Conservation (phyloP, 1,140 invertebrate species). For the Tachypleus tridentatus region DNA sequence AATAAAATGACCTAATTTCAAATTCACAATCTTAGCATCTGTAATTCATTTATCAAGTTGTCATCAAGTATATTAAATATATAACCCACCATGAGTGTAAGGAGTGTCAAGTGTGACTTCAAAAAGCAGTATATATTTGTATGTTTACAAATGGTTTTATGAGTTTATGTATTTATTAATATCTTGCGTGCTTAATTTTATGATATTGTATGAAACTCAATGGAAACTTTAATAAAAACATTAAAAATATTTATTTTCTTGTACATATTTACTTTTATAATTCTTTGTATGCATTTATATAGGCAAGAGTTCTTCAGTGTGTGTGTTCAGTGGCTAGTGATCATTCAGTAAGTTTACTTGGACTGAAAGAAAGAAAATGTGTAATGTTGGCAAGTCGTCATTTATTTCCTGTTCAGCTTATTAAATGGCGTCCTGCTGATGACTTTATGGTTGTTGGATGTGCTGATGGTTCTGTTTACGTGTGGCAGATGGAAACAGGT, state of each 20-base stretch:
- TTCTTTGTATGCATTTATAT: conserved; percentile 6
- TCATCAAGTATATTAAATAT: too few species aligned
- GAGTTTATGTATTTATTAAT: too few species aligned
- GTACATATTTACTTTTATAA: conserved; percentile 11
- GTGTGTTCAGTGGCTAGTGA: conserved; percentile 95
- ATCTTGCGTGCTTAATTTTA: too few species aligned
- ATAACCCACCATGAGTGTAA: too few species aligned
- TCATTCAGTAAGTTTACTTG: conserved; percentile 89
- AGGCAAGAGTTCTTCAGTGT: conserved; percentile 85
- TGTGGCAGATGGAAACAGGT: conserved; percentile 99
- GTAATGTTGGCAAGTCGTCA: conserved; percentile 90
- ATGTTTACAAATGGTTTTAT: too few species aligned
- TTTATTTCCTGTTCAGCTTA: conserved; percentile 86
- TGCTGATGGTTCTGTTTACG: conserved; percentile 92
- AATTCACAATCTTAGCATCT: too few species aligned
- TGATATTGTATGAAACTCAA: too few species aligned
- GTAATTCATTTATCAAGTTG: too few species aligned
- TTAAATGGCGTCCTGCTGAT: conserved; percentile 94
- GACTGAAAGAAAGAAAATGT: conserved; percentile 86
- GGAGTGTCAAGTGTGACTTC: too few species aligned
- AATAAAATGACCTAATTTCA: too few species aligned
- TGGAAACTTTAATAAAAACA: too few species aligned
- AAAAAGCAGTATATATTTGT: too few species aligned
- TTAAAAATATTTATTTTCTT: conserved; percentile 19
- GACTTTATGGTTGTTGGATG: conserved; percentile 98